Evolutionary conservation across 1,140 invertebrate species (phyloP).

Genomic region (Trialeurodes vaporariorum): DNA sequence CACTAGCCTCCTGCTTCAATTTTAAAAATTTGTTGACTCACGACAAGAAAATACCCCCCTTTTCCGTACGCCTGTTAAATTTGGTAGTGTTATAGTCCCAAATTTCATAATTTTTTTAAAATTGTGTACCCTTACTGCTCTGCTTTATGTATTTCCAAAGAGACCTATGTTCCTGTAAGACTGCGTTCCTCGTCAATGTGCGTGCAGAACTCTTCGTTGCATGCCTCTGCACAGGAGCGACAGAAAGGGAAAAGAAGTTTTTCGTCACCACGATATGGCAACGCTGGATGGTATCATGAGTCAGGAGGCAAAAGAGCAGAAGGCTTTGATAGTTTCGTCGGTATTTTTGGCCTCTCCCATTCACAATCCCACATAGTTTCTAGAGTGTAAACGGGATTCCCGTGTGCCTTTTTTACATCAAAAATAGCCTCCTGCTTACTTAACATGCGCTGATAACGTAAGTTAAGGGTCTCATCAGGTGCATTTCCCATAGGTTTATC

Average conservation of each 20-base stretch:
- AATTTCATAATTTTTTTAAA: conserved; percentile 23
- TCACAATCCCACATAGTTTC: background rate
- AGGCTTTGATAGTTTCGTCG: too few species aligned
- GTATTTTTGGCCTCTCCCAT: background rate
- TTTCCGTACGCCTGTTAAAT: conserved; percentile 8
- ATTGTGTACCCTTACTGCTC: conserved; percentile 30
- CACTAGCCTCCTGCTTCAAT: conserved; percentile 29
- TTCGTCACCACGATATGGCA: conserved; percentile 24
- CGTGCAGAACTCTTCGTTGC: conserved; percentile 12
- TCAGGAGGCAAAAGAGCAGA: conserved; percentile 26
- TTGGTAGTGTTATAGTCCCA: conserved; percentile 20
- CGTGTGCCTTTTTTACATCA: too few species aligned
- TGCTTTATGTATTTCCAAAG: conserved; percentile 31
- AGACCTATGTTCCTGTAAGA: conserved; percentile 32
- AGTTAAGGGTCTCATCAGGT: too few species aligned
- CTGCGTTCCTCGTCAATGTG: conserved; percentile 28
- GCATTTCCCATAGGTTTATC: background rate
- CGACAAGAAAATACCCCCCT: conserved; percentile 24
- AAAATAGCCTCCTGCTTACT: too few species aligned
- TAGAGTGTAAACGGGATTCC: too few species aligned
- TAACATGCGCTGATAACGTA: too few species aligned
- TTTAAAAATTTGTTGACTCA: conserved; percentile 30
- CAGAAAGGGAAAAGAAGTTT: conserved; percentile 31
- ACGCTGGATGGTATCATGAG: conserved; percentile 28
- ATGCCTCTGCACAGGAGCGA: conserved; percentile 20